These are phyloP conservation scores for Pomacea maculata DNA, from an alignment of 1,140 invertebrate genomes.

Conservation along the genomic window DNA sequence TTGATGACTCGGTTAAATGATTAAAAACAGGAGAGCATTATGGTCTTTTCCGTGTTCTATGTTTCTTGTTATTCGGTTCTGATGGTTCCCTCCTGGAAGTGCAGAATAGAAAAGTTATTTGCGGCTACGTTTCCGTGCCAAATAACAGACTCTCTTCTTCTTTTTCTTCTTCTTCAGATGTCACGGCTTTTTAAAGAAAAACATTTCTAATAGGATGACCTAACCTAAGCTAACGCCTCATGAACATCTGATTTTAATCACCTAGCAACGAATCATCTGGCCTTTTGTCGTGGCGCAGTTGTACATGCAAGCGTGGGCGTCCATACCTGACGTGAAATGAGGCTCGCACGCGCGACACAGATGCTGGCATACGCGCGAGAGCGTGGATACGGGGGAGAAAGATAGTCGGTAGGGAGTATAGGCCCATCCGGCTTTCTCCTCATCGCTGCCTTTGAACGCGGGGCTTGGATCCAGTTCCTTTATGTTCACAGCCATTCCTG, in stretches of 20 bases:
- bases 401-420: background rate
- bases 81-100: too few relatives aligned
- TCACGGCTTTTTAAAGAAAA: too few relatives aligned
- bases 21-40: too few relatives aligned
- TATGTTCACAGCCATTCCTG: background rate
- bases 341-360: constrained; percentile 20
- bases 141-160: too few relatives aligned
- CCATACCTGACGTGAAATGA: constrained; percentile 8
- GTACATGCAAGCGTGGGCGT: constrained; percentile 20
- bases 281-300: constrained; percentile 19
- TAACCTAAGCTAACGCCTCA: background rate
- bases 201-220: too few relatives aligned
- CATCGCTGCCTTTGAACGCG: background rate
- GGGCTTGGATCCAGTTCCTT: background rate
- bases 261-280: constrained; percentile 6
- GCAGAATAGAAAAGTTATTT: too few relatives aligned
- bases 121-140: too few relatives aligned
- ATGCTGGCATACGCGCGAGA: constrained; percentile 7
- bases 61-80: too few relatives aligned
- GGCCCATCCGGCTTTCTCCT: background rate
- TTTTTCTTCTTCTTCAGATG: too few relatives aligned
- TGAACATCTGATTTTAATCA: too few relatives aligned
- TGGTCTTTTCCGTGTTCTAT: too few relatives aligned
- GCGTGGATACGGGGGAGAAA: background rate
- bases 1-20: too few relatives aligned